These are phyloP conservation scores for Coptotermes formosanus DNA, from an alignment of 1,140 invertebrate species.

Conservation along the genomic window DNA sequence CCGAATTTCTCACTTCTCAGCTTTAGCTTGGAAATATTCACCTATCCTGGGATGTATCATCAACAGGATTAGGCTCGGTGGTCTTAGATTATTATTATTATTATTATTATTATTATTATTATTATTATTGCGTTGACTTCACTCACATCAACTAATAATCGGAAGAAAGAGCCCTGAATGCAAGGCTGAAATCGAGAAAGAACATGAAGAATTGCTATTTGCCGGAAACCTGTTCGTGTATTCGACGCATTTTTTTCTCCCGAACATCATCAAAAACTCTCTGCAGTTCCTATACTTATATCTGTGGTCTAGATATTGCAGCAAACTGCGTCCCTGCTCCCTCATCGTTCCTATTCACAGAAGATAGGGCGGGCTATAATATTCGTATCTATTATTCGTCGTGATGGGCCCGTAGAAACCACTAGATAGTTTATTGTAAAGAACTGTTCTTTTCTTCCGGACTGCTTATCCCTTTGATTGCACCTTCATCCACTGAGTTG, in stretches of 20 bases:
- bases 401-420: not conserved
- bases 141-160: not conserved
- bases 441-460: not conserved
- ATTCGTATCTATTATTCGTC: conserved; percentile 19
- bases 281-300: not conserved
- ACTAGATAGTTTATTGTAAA: conserved; percentile 8
- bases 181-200: not conserved
- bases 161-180: not conserved
- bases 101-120: too few relatives aligned
- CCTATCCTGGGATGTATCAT: too few relatives aligned
- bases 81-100: too few relatives aligned
- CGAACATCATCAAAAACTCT: too few relatives aligned
- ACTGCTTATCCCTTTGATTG: conserved; percentile 8
- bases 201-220: not conserved
- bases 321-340: not conserved
- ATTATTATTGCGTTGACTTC: too few relatives aligned
- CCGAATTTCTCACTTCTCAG: too few relatives aligned
- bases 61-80: too few relatives aligned
- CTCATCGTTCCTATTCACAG: not conserved
- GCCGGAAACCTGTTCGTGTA: not conserved
- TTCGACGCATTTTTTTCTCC: not conserved
- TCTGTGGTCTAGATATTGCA: not conserved
- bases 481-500: not conserved
- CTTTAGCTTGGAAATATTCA: too few relatives aligned
- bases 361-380: not conserved